These are phyloP conservation scores for Dryoscopus gambensis DNA, from an alignment of 2,113 vertebrate species.

Conservation along the genomic window DNA sequence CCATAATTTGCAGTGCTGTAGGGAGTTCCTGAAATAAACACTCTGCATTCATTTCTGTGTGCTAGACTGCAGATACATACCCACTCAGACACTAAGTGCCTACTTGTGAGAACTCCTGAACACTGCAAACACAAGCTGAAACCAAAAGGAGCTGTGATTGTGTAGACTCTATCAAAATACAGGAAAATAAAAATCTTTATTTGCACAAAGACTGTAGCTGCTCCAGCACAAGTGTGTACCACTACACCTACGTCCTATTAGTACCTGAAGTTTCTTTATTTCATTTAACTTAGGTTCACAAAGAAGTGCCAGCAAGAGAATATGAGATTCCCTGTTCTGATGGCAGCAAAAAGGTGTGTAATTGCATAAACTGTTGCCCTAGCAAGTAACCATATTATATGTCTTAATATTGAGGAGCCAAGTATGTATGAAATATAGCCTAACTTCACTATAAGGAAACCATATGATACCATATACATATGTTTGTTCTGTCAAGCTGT, in stretches of 20 bases:
- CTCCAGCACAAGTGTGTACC: background rate
- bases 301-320: accelerated
- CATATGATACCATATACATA: background rate
- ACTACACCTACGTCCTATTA: background rate
- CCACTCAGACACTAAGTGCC: constrained; percentile 12
- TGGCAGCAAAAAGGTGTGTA: background rate
- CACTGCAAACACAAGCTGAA: background rate
- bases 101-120: constrained; percentile 7
- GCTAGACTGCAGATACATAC: background rate
- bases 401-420: background rate
- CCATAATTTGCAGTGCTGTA: background rate
- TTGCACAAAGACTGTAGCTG: background rate
- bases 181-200: background rate
- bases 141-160: background rate
- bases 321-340: background rate
- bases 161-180: background rate
- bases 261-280: background rate
- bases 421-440: background rate
- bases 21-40: constrained; percentile 28
- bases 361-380: background rate
- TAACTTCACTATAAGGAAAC: background rate
- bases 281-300: background rate
- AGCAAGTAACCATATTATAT: background rate
- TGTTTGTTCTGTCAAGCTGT: background rate
- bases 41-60: background rate